A percentile compares a stretch with the other conserved stretches of the same genome.
Evolutionary conservation across 1,140 invertebrate genomes (phyloP).

Genomic region (Bombus affinis): DNA sequence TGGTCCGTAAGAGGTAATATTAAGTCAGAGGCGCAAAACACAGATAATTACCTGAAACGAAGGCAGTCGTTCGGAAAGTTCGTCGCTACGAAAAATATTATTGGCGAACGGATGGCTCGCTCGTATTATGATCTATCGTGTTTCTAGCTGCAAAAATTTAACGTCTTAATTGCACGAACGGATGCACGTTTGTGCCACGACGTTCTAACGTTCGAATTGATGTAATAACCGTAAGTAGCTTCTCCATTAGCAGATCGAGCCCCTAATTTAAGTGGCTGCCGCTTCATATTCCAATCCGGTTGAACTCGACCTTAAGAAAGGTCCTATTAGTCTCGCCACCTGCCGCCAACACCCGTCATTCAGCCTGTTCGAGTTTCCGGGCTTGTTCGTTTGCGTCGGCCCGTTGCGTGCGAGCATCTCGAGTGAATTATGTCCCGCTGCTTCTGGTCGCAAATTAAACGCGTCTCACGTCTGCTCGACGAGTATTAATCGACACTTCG

Average conservation of each 20-base stretch:
- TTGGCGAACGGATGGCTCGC: neutral
- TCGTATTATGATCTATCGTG: constrained; percentile 29
- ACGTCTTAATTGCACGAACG: constrained; percentile 44
- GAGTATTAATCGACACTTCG: constrained; percentile 61
- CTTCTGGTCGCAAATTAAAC: constrained; percentile 58
- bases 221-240: constrained; percentile 64
- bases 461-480: constrained; percentile 47
- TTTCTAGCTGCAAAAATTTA: constrained; percentile 17
- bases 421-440: constrained; percentile 57
- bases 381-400: constrained; percentile 23
- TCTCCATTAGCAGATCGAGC: constrained; percentile 57
- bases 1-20: constrained; percentile 6
- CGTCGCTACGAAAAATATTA: constrained; percentile 30
- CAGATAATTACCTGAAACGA: constrained; percentile 4
- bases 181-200: neutral
- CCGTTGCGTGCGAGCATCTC: constrained; percentile 56
- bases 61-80: constrained; percentile 47
- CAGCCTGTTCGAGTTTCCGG: constrained; percentile 1
- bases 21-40: neutral
- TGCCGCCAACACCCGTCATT: constrained; percentile 51
- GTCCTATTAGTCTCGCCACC: constrained; percentile 67
- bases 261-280: constrained; percentile 60
- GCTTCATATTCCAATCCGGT: constrained; percentile 60
- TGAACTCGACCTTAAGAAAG: constrained; percentile 62
- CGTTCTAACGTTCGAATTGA: constrained; percentile 41